phyloP scores from a whole-genome alignment of 1,140 invertebrate genomes.

The Temnothorax curvispinosus region DNA sequence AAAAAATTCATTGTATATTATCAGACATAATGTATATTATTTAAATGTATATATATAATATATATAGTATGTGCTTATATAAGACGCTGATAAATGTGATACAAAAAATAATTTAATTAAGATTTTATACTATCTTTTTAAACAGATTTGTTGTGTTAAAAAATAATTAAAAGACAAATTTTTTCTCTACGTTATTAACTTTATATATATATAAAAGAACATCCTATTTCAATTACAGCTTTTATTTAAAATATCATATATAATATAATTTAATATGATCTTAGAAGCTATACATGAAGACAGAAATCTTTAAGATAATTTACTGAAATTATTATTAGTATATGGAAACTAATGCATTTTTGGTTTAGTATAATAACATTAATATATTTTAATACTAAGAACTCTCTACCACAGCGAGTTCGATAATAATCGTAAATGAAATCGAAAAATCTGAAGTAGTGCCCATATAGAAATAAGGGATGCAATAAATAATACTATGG shows the following conservation, averaged over 20 bases:
- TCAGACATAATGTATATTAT: too few relatives aligned
- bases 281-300: not conserved
- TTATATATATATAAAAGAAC: not conserved
- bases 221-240: not conserved
- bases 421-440: not conserved
- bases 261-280: not conserved
- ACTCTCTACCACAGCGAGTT: not conserved
- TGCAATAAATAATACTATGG: constrained; percentile 20
- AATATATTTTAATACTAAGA: not conserved
- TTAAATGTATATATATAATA: too few relatives aligned
- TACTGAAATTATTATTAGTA: not conserved
- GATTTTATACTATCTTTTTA: too few relatives aligned
- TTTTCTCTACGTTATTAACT: too few relatives aligned
- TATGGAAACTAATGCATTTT: not conserved
- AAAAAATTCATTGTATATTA: too few relatives aligned
- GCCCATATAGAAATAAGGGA: not conserved
- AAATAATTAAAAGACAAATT: too few relatives aligned
- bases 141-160: too few relatives aligned
- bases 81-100: too few relatives aligned
- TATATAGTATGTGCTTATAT: too few relatives aligned
- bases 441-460: constrained; percentile 8
- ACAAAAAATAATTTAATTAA: too few relatives aligned
- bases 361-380: not conserved
- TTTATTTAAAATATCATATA: not conserved
- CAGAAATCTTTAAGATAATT: not conserved